Evolutionary conservation across 2,888 invertebrate species (phyloP).

Genomic region (Tenthredo amoena): DNA sequence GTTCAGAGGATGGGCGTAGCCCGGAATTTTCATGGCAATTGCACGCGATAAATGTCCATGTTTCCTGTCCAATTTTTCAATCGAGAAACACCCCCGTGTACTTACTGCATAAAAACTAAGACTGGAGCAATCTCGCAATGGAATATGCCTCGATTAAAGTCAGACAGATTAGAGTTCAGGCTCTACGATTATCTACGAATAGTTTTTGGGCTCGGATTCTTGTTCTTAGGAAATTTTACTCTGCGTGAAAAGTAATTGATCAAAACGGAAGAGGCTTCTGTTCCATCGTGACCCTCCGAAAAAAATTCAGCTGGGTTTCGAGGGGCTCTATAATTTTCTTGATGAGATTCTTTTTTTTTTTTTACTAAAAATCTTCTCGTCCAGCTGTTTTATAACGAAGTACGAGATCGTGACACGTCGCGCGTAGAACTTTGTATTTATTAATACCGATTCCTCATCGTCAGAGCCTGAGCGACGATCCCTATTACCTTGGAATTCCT

Average conservation of each 20-base stretch:
- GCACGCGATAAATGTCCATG: background rate
- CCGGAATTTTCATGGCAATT: slow-evolving; percentile 39
- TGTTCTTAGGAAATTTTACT: background rate
- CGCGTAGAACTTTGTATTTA: background rate
- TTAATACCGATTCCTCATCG: slow-evolving; percentile 42
- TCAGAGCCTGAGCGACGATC: slow-evolving; percentile 26
- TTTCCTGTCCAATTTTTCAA: slow-evolving; percentile 36
- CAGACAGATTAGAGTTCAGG: background rate
- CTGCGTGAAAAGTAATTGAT: background rate
- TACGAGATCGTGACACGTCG: background rate
- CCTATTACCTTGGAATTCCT: slow-evolving; percentile 49
- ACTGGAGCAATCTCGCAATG: background rate
- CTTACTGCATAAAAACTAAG: background rate
- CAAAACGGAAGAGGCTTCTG: background rate
- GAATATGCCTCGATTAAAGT: background rate
- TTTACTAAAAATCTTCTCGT: background rate
- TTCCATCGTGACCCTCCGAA: background rate
- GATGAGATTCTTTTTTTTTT: background rate
- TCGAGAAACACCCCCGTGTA: background rate
- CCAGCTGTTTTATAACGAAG: background rate
- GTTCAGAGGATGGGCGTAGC: slow-evolving; percentile 37
- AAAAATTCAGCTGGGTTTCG: background rate
- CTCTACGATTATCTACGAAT: background rate
- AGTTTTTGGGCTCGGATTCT: background rate
- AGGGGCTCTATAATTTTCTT: background rate